Evolutionary conservation across 2,888 invertebrate genomes (phyloP), one percentile per base, ranked within the genome.

Genomic region (Thyatira batis): DNA sequence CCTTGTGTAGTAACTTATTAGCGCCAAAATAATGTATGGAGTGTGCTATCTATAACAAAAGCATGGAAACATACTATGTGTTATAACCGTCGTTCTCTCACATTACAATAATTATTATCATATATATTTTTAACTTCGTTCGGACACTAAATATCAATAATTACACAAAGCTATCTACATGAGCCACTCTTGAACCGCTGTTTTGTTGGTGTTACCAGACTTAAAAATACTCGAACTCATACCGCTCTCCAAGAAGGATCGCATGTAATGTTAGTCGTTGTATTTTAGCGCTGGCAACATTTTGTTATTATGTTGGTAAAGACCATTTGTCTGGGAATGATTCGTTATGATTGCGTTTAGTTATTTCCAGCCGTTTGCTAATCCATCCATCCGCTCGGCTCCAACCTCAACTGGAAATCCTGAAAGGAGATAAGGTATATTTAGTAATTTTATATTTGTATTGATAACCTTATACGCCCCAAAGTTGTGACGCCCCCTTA

Each of bases 141-240:
- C 85, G 76, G 84, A 89, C 83, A 87, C 89, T 90, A 91, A 86
- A 89, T 87, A 90, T 85, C 84, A 87, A 85, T 87, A 88, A 89
- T 90, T 87, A 90, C 88, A 90, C 89, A 84, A 90, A 91, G 91
- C 92, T 92, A 92, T 92, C 92, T 91, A 91, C 92, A 91, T 85
- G 92, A 91, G 90, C 89, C 88, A 83, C 83, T 81, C 80, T 76
- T 78, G 70, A 23, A 78, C 80, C 77, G 81, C 75, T 78, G 73
- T 61, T 73, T 66, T 28, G 13, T 65, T 71, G 58, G 69, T 77
- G 74, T 76, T 76, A 76, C 76, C 78, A 81, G 72, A 50, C 61
- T 66, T 53, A 44, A 54, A 45, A 49, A 50, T 55, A 52, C 55
- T 50, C 55, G 50, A 17, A 17, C 4, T n/a, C 13, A n/a, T 21